Evolutionary conservation across 2,888 invertebrate genomes (phyloP).

Genomic region (Nasonovia ribisnigri): DNA sequence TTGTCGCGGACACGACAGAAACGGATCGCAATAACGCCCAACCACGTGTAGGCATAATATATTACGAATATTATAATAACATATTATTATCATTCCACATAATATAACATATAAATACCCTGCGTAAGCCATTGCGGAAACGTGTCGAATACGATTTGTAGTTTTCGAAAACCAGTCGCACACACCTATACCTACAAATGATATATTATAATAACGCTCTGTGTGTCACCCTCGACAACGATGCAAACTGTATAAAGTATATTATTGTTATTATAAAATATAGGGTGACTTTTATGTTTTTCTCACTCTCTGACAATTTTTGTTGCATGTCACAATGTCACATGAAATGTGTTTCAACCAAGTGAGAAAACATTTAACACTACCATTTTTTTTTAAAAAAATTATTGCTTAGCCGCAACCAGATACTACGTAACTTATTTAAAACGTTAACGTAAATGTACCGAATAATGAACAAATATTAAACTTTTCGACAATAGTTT

Average conservation of each 20-base stretch:
- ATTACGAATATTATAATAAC: not conserved
- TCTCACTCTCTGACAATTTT: not conserved
- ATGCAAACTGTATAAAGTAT: not conserved
- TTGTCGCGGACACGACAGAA: not conserved
- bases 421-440: not conserved
- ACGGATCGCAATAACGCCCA: constrained; percentile 23
- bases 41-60: not conserved
- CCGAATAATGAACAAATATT: not conserved
- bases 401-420: not conserved
- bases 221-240: not conserved
- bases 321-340: no score
- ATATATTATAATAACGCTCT: not conserved
- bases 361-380: not conserved
- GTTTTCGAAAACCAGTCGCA: constrained; percentile 21
- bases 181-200: not conserved
- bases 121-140: not conserved
- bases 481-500: not conserved
- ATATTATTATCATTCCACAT: not conserved
- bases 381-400: not conserved
- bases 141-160: not conserved
- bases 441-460: not conserved
- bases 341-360: not conserved
- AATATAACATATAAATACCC: not conserved
- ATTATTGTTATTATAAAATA: not conserved
- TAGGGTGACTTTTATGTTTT: not conserved